Percentiles rank a stretch among this genome's conserved stretches.
Conservation (phyloP, 1,140 invertebrate genomes). For the Notospermus geniculatus region DNA sequence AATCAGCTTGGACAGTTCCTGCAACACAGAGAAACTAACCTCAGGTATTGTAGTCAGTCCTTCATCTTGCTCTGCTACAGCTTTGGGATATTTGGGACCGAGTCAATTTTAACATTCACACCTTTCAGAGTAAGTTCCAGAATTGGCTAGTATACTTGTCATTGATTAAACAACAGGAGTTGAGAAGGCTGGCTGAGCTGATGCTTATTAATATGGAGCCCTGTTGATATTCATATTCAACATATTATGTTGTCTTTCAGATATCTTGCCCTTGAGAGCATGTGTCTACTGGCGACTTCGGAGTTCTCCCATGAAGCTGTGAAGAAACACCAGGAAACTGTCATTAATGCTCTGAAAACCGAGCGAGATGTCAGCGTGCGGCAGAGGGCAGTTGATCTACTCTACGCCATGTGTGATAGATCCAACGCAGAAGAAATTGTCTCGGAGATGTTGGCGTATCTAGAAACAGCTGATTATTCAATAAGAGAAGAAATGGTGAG, state of each 20-base stretch:
- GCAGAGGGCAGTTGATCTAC: conserved; percentile 96
- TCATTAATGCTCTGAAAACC: conserved; percentile 98
- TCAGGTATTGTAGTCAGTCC: conserved; percentile 62
- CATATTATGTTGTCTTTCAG: conserved; percentile 37
- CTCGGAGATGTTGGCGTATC: conserved; percentile 98
- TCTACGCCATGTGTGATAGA: conserved; percentile 99
- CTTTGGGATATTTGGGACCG: no score
- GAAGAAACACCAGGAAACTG: conserved; percentile 99
- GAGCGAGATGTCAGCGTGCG: conserved; percentile 98
- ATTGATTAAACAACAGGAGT: no score
- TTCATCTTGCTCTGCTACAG: no score
- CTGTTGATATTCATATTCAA: background rate
- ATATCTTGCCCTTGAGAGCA: conserved; percentile 97
- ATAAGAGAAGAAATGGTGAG: conserved; percentile 98
- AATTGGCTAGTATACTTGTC: no score
- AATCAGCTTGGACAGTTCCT: conserved; percentile 99
- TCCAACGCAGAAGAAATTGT: conserved; percentile 99
- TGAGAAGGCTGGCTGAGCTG: no score
- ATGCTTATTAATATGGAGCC: background rate
- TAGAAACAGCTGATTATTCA: conserved; percentile 99
- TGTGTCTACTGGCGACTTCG: conserved; percentile 98
- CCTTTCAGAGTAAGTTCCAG: no score
- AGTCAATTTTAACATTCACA: no score
- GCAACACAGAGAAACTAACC: conserved; percentile 97
- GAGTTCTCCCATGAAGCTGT: conserved; percentile 99